Conservation (phyloP, 2,888 invertebrate species). For the Amphipoea oculea region DNA sequence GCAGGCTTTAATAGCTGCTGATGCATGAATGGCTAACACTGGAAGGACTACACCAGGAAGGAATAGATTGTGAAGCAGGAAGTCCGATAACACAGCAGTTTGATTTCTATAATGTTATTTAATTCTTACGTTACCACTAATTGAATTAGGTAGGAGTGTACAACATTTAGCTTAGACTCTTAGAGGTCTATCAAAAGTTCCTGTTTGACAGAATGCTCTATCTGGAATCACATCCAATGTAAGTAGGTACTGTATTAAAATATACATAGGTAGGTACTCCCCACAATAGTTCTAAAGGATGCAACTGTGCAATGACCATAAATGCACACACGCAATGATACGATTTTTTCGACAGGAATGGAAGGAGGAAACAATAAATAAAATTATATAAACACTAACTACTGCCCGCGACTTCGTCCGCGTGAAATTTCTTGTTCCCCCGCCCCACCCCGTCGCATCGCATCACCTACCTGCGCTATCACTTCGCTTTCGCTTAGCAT, state of each 20-base stretch:
- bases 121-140: conserved; percentile 77
- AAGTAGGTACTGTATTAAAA: no score
- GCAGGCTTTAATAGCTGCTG: not conserved
- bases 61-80: conserved; percentile 23
- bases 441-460: no score
- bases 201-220: not conserved
- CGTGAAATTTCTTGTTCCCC: no score
- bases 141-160: conserved; percentile 84
- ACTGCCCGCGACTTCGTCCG: no score
- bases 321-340: not conserved
- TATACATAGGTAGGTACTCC: no score
- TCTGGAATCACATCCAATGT: not conserved
- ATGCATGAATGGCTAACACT: not conserved
- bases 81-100: conserved; percentile 52
- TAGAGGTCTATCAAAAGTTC: not conserved
- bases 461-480: no score
- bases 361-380: no score
- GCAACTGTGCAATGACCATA: not conserved
- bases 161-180: conserved; percentile 8
- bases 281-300: no score
- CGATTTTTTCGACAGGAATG: not conserved
- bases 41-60: conserved; percentile 5
- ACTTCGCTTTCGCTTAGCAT: no score
- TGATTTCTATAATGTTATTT: conserved; percentile 71
- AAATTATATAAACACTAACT: no score